Base-by-base conservation (phyloP, 2,797 vertebrate genomes). In the Hemitrygon akajei region DNA sequence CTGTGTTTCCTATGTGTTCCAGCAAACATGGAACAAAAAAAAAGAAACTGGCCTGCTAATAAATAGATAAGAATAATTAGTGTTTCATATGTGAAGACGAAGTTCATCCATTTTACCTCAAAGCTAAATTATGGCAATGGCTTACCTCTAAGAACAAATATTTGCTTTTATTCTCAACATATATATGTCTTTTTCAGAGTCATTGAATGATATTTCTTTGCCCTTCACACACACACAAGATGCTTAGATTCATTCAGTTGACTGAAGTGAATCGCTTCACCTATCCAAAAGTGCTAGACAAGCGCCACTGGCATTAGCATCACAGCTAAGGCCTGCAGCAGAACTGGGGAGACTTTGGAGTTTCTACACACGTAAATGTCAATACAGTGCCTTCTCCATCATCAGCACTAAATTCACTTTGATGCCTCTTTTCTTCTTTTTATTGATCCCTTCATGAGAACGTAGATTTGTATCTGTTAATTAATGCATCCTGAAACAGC, bases 371-470 rank as follows among this genome's bases (percentile, higher is more conserved):
- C 97, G 96, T 97, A 97, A 97, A 97, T 97, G 98, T 99, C 98
- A 98, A 98, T 99, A 98, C 96, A 95, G 95, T 96, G 96, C 97
- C 98, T 98, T 98, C 98, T 99, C 98, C 98, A 98, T 99, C 98
- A 99, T 98, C 98, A 98, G 98, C 98, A 98, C 98, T 99, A 99
- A 99, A 99, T 99, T 99, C 98, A 98, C 98, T 99, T 98, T 98
- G 98, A 99, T 98, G 98, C 98, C 98, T 98, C 98, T 98, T 99
- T 99, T 99, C 99, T 99, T 99, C 98, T 98, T 97, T 94, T 96
- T 98, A 99, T 99, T 97, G 99, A 99, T 99, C 98, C 97, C 97
- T 98, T 97, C 98, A 99, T 99, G 98, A 99, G 98, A 99, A 98
- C 97, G 98, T 98, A 98, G 98, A 98, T 98, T 98, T 98, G 97